Base-by-base conservation (phyloP, 2,888 invertebrate genomes). In the Melanostoma mellinum region DNA sequence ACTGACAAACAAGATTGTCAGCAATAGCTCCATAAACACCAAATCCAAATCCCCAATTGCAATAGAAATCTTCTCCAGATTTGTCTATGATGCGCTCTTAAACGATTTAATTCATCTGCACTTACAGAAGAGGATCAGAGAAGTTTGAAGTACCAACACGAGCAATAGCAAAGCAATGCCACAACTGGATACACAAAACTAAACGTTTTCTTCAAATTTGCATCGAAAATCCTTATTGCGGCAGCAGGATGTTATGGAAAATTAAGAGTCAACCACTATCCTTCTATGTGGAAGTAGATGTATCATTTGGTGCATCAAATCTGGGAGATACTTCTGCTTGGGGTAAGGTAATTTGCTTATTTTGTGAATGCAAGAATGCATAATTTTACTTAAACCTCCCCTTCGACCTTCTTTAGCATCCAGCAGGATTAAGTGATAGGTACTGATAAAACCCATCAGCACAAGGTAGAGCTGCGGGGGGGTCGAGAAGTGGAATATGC, bases 391-490 rank as follows among this genome's bases (percentile, higher is more conserved):
- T 35, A 69, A 20, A 20, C 20, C 20, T 20, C 20, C 20, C 20
- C 20, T 20, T 20, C 42, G 61, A 50, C 48, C 48, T 30, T 56
- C 44, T n/a, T 38, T 6, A 35, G 56, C 53, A 38, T 36, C 65
- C 65, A 4, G 61, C 60, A 73, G 73, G 82, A 82, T 82, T 82
- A 82, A 82, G 82, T 82, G 82, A 82, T 73, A 78, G 60, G 72
- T 82, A 72, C 65, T 81, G 67, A 77, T 81, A 61, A 77, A 81
- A 81, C 67, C 61, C 78, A 77, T 82, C 61, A 67, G 36, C 10
- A 44, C 4, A n/a, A 36, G 6, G 52, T n/a, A 3, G 10, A 10
- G 44, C 10, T 10, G 10, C 10, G 10, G n/a, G 8, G 6, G 60
- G 4, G 40, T 4, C 38, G 50, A 8, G 30, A 46, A 48, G 33